Conservation (phyloP, 1,140 invertebrate species). For the Cotesia glomerata region DNA sequence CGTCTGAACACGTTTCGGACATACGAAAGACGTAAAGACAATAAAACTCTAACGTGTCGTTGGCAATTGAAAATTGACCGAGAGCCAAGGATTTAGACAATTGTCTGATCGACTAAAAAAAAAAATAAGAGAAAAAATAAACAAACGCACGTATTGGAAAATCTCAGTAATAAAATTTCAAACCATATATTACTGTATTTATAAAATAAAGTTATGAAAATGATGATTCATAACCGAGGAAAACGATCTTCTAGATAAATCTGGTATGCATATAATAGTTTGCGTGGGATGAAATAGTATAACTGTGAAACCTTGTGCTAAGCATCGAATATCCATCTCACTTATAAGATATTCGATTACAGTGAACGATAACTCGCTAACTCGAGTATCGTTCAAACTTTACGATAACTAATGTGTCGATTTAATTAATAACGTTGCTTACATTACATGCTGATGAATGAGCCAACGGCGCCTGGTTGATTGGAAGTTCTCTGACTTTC, state of each 20-base stretch:
- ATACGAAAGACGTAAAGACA: neutral
- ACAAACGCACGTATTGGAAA: no score
- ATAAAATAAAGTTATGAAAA: neutral
- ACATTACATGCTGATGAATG: neutral
- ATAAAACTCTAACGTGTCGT: neutral
- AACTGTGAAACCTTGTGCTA: neutral
- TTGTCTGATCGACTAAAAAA: neutral
- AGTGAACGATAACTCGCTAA: constrained; percentile 3
- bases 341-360: constrained; percentile 5
- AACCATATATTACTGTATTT: neutral
- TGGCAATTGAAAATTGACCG: constrained; percentile 12
- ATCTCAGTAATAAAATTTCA: no score
- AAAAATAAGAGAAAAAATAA: neutral
- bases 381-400: constrained; percentile 2
- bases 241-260: neutral
- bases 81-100: constrained; percentile 9
- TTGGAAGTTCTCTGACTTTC: no score
- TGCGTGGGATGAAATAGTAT: neutral
- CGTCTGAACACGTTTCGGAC: constrained; percentile 1
- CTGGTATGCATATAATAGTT: neutral
- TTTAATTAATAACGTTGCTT: constrained; percentile 5
- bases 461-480: neutral
- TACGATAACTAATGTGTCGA: neutral
- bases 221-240: neutral
- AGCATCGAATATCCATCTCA: neutral